Base-by-base conservation (phyloP, 2,113 vertebrate genomes). In the Sula dactylatra region DNA sequence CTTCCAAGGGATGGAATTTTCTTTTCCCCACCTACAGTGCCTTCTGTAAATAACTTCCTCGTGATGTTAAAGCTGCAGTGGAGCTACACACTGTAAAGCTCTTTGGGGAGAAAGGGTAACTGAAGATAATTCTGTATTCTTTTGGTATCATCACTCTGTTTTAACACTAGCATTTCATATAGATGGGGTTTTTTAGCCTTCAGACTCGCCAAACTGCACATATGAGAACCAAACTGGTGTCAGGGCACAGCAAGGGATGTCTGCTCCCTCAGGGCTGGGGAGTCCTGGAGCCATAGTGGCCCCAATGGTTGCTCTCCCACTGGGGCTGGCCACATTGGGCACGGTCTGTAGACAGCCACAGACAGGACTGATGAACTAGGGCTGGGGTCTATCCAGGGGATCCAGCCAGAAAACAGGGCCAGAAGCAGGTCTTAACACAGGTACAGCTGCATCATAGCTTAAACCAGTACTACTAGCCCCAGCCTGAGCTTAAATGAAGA, bases 1-100 rank as follows among this genome's bases (percentile, higher is more conserved):
- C 65, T 92, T 64, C 4, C 3, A 82, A 78, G 2, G 13, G 21
- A 40, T 61, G 52, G 82, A 90, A 79, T 93, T 93, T 95, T 93
- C 50, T 87, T 82, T 65, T 74, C 44, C 34, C 86, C 93, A 91
- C 91, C 81, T 89, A 95, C 91, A 58, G 81, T 29, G 27, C 24
- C 70, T 96, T 95, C 95, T 7, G 1, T 76, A 96, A 97, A 96
- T 96, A 96, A 65, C 91, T 86, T 91, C 40, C 56, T 91, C 10
- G 0, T 79, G 94, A 93, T 82, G 66, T 59, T 82, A 87, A 93
- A 94, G 21, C 70, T 88, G 71, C 40, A 5, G 3, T 52, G 19
- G 40, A 93, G 19, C 45, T 50, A 13, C 76, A 80, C 61, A 61
- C 49, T 69, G 59, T 72, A 89, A 87, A 89, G 25, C 14, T 88